Percentiles rank a stretch among this genome's conserved stretches.
Conservation (phyloP, 2,888 invertebrate genomes). For the Dicroscelio sp. region DNA sequence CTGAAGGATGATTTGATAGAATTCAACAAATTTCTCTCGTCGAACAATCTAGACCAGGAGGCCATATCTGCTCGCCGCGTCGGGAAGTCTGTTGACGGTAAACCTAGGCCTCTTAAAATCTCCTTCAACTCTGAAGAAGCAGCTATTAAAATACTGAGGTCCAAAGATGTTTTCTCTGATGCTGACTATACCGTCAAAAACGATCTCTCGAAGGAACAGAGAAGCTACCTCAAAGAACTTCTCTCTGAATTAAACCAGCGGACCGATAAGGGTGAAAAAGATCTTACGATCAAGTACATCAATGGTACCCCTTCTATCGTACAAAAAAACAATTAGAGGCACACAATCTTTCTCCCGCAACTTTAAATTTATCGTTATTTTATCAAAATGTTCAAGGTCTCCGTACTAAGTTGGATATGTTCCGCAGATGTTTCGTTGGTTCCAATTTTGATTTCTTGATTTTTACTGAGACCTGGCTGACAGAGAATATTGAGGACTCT, state of each 20-base stretch:
- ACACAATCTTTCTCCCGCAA: too few species aligned
- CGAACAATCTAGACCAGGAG: background rate
- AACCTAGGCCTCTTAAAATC: background rate
- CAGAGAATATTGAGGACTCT: background rate
- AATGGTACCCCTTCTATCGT: background rate
- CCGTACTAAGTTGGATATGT: background rate
- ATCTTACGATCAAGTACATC: background rate
- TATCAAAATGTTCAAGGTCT: background rate
- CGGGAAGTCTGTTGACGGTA: background rate
- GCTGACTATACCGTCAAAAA: background rate
- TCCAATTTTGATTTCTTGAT: background rate
- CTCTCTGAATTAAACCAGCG: background rate
- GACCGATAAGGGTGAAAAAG: background rate
- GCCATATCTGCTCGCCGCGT: background rate
- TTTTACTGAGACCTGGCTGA: background rate
- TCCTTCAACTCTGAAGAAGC: background rate
- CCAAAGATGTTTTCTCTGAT: background rate
- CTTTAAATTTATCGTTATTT: background rate
- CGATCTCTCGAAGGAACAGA: background rate
- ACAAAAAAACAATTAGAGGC: background rate
- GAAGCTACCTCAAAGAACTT: background rate
- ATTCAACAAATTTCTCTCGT: background rate
- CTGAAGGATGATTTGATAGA: background rate
- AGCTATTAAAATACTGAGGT: background rate
- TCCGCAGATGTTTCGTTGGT: background rate